phyloP scores from a whole-genome alignment of 2,888 invertebrate species.

The Pyrgus malvae region DNA sequence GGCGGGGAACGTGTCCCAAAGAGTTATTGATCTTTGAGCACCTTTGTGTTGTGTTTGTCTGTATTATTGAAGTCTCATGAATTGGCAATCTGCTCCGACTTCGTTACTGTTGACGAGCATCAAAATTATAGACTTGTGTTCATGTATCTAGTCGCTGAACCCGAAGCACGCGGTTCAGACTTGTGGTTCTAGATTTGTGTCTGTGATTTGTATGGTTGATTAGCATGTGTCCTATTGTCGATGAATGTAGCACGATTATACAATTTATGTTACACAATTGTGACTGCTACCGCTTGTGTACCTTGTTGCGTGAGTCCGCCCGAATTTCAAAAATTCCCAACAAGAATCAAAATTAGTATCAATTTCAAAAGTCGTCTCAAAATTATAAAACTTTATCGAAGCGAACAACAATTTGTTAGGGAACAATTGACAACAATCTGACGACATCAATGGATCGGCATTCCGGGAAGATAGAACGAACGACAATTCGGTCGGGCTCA shows the following conservation, averaged over 20 bases:
- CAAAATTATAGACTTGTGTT: constrained; percentile 1
- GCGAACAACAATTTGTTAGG: not conserved
- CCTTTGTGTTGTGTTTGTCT: constrained; percentile 16
- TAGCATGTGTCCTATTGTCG: constrained; percentile 13
- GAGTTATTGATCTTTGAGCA: constrained; percentile 14
- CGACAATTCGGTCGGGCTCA: constrained; percentile 27
- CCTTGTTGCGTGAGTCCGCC: constrained; percentile 20
- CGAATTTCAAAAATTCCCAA: not conserved
- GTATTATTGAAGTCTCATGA: not conserved
- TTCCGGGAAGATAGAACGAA: not conserved
- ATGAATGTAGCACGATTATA: constrained; percentile 16
- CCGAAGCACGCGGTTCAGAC: not conserved
- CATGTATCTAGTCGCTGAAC: not conserved
- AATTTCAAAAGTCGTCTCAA: constrained; percentile 2
- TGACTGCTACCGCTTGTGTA: constrained; percentile 11
- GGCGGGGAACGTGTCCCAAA: constrained; percentile 4
- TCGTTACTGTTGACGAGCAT: not conserved
- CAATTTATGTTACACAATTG: constrained; percentile 8
- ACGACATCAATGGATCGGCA: not conserved
- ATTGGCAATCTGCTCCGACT: not conserved
- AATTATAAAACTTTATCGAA: constrained; percentile 2
- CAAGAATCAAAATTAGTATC: not conserved
- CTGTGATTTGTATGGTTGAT: constrained; percentile 5
- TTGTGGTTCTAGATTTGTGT: constrained; percentile 14
- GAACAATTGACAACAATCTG: constrained; percentile 2